Percentiles rank a stretch among this genome's conserved stretches.
phyloP scores from a whole-genome alignment of 2,888 invertebrate genomes.

The Erynnis tages region DNA sequence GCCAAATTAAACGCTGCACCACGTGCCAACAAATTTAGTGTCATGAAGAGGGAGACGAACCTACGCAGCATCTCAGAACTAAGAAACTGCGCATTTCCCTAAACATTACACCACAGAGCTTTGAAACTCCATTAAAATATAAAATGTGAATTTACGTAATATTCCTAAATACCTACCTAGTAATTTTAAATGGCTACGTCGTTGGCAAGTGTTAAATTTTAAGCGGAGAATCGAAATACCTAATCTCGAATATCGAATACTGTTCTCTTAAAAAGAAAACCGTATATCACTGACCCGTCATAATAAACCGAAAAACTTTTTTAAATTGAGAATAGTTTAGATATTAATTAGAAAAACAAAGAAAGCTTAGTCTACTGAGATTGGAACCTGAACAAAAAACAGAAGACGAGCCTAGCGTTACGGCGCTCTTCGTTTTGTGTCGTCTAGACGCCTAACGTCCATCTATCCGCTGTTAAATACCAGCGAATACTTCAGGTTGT shows the following conservation, averaged over 20 bases:
- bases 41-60: slow-evolving; percentile 37
- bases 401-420: not conserved
- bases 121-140: slow-evolving; percentile 38
- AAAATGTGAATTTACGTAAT: slow-evolving; percentile 59
- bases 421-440: slow-evolving; percentile 8
- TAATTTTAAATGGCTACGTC: slow-evolving; percentile 69
- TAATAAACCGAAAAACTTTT: too few species aligned
- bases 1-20: slow-evolving; percentile 44
- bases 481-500: not conserved
- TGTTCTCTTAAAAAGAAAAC: too few species aligned
- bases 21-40: slow-evolving; percentile 62
- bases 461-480: not conserved
- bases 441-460: not conserved
- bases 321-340: too few species aligned
- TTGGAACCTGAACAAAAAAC: not conserved
- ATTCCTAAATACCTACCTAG: slow-evolving; percentile 51
- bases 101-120: slow-evolving; percentile 45
- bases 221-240: too few species aligned
- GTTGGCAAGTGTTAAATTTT: slow-evolving; percentile 69
- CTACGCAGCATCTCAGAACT: slow-evolving; percentile 44
- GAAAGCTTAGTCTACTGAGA: too few species aligned
- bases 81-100: slow-evolving; percentile 67
- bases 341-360: too few species aligned
- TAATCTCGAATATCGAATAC: too few species aligned
- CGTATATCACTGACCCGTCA: too few species aligned